phyloP scores from a whole-genome alignment of 1,140 invertebrate genomes.

The Nasonia vitripennis region DNA sequence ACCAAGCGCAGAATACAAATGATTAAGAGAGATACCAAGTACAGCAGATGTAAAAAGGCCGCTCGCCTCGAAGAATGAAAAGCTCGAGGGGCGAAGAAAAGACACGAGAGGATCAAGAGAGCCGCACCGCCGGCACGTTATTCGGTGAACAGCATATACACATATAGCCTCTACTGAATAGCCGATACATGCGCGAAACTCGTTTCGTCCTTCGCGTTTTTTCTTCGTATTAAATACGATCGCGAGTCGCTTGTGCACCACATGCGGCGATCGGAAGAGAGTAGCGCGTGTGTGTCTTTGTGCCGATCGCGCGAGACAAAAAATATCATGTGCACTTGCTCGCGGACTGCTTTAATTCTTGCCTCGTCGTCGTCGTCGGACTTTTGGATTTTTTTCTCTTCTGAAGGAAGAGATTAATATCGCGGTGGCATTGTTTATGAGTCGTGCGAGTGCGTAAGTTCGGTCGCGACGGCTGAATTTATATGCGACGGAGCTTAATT shows the following conservation, averaged over 20 bases:
- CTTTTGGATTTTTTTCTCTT: not conserved
- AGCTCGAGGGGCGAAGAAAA: not conserved
- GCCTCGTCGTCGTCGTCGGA: not conserved
- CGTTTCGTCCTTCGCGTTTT: not conserved
- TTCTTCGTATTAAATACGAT: not conserved
- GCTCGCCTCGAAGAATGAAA: conserved; percentile 18
- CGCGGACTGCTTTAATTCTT: conserved; percentile 38
- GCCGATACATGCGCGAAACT: conserved; percentile 19
- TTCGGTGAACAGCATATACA: not conserved
- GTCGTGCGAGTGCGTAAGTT: not conserved
- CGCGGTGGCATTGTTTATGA: conserved; percentile 32
- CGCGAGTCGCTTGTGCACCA: not conserved
- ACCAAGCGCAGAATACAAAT: conserved; percentile 26
- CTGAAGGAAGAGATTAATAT: conserved; percentile 39
- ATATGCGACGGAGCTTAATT: conserved; percentile 21
- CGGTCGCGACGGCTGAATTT: conserved; percentile 8
- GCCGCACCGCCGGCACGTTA: not conserved
- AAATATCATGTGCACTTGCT: not conserved
- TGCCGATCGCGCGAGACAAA: conserved; percentile 5
- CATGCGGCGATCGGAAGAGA: conserved; percentile 15
- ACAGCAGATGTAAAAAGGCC: not conserved
- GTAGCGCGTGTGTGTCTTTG: not conserved
- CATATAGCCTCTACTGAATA: conserved; percentile 9
- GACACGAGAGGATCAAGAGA: not conserved
- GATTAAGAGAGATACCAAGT: conserved; percentile 25